These are phyloP conservation scores for Trachelus stipa DNA, from an alignment of 2,888 invertebrate genomes.

Conservation along the genomic window DNA sequence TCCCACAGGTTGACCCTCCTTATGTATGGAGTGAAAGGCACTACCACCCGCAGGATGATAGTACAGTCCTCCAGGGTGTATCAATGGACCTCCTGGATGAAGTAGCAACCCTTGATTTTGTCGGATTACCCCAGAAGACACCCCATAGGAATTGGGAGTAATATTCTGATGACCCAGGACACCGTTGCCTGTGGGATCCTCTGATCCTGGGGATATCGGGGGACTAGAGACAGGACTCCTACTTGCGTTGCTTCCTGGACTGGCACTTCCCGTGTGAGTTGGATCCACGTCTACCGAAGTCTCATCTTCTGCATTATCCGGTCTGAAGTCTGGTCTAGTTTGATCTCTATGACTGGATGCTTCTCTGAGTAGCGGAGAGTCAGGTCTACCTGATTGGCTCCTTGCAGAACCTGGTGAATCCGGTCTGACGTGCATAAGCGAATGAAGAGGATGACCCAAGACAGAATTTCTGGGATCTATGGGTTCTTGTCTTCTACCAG, in stretches of 20 bases:
- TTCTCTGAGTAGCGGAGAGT: conserved; percentile 15
- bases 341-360: conserved; percentile 54
- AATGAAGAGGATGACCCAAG: conserved; percentile 33
- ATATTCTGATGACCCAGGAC: conserved; percentile 32
- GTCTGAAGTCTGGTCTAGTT: conserved; percentile 54
- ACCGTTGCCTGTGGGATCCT: conserved; percentile 72
- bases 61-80: conserved; percentile 58
- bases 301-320: conserved; percentile 50
- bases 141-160: conserved; percentile 36
- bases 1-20: conserved; percentile 66
- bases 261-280: conserved; percentile 68
- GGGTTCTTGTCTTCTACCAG: not conserved
- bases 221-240: conserved; percentile 78
- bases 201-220: conserved; percentile 87
- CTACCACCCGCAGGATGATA: conserved; percentile 59
- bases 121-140: conserved; percentile 41
- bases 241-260: conserved; percentile 73
- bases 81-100: conserved; percentile 56
- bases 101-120: conserved; percentile 58
- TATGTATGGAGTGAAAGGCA: conserved; percentile 68
- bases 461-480: conserved; percentile 9
- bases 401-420: conserved; percentile 12
- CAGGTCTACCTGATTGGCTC: conserved; percentile 13
- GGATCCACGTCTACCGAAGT: conserved; percentile 50
- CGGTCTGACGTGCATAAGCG: conserved; percentile 28